Evolutionary conservation across 2,888 invertebrate species (phyloP).

Genomic region (Norana najaformis): DNA sequence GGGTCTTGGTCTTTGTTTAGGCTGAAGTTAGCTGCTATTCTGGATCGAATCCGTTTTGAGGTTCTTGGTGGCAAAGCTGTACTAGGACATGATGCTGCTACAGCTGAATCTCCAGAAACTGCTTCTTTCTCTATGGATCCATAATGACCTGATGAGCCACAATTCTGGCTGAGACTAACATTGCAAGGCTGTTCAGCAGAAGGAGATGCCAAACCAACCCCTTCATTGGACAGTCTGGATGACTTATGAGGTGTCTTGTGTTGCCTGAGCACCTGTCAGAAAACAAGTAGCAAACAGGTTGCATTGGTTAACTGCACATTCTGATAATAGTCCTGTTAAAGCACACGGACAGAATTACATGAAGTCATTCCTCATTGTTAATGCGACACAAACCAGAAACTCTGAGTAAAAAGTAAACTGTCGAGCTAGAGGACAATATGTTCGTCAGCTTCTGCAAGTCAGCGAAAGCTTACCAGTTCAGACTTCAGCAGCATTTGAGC

Average conservation of each 20-base stretch:
- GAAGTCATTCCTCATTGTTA: background rate
- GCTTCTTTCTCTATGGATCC: background rate
- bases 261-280: conserved; percentile 19
- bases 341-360: background rate
- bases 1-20: conserved; percentile 4
- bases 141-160: conserved; percentile 13
- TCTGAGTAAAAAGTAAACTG: background rate
- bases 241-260: background rate
- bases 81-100: background rate
- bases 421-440: background rate
- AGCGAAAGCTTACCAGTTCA: background rate
- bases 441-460: background rate
- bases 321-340: background rate
- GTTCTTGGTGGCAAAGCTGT: background rate
- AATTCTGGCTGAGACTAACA: background rate
- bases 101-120: background rate
- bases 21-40: conserved; percentile 13
- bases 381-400: background rate
- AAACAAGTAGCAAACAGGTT: background rate
- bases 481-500: background rate
- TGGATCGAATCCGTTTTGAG: background rate
- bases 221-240: background rate
- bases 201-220: background rate
- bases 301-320: background rate
- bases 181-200: background rate